phyloP scores from a whole-genome alignment of 2,797 vertebrate species.

The Danio choprae region DNA sequence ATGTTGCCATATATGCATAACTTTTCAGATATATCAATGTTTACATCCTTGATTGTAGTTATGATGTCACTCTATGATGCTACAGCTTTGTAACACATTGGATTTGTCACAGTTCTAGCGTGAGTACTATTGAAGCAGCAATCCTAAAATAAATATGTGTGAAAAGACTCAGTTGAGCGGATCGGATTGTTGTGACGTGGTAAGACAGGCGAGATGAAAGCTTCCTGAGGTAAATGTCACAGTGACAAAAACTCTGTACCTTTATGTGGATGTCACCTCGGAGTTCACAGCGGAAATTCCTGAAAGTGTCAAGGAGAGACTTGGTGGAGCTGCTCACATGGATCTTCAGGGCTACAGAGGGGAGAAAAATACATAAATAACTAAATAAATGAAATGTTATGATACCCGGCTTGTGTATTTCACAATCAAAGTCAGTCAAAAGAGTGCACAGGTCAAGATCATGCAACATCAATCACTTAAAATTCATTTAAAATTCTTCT shows the following conservation, averaged over 20 bases:
- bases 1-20: constrained; percentile 11
- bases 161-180: background rate
- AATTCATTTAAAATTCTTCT: constrained; percentile 14
- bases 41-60: constrained; percentile 19
- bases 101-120: background rate
- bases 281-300: constrained; percentile 60
- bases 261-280: constrained; percentile 65
- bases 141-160: constrained; percentile 11
- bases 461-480: background rate
- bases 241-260: constrained; percentile 46
- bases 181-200: constrained; percentile 1
- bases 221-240: constrained; percentile 1
- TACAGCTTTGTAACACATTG: constrained; percentile 3
- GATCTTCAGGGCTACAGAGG: constrained; percentile 62
- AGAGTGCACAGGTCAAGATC: background rate
- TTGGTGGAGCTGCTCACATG: constrained; percentile 66
- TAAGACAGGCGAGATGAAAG: background rate
- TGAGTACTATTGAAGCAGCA: background rate
- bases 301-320: constrained; percentile 63
- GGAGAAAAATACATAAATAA: too few relatives aligned
- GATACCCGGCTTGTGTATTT: background rate
- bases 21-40: constrained; percentile 20
- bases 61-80: constrained; percentile 37
- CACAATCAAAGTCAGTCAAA: background rate
- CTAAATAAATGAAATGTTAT: background rate